Conservation (phyloP, 2,797 vertebrate species). For the Brachymystax lenok region DNA sequence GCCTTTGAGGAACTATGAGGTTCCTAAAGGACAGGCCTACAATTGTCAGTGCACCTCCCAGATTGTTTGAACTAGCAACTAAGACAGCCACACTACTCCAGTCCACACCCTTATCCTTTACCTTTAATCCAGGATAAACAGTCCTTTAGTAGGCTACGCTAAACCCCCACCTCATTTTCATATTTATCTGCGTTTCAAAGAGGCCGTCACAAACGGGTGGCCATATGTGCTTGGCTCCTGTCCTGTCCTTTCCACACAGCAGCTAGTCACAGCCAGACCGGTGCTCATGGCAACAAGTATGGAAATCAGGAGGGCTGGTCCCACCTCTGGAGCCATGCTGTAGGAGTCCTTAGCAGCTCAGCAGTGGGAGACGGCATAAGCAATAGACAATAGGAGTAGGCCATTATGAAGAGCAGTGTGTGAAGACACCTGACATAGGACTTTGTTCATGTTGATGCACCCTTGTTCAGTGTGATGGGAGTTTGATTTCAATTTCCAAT, state of each 20-base stretch:
- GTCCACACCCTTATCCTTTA: not conserved
- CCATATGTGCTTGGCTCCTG: not conserved
- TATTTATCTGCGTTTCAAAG: not conserved
- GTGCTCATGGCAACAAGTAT: conserved; percentile 16
- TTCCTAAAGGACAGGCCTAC: not conserved
- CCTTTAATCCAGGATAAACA: not conserved
- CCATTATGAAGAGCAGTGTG: not conserved
- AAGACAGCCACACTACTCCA: not conserved
- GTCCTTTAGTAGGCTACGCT: not conserved
- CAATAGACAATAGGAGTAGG: not conserved
- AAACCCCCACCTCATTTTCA: not conserved
- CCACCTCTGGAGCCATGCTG: not conserved
- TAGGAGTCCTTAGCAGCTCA: not conserved
- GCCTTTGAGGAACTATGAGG: not conserved
- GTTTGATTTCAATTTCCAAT: not conserved
- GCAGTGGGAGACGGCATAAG: not conserved
- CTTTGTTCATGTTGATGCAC: not conserved
- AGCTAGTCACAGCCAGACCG: not conserved
- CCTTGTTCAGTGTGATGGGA: not conserved
- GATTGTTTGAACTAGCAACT: not conserved
- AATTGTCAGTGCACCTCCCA: not conserved
- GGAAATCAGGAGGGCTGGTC: conserved; percentile 1
- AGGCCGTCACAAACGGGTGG: not conserved
- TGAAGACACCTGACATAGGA: not conserved
- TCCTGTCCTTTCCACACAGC: not conserved